Conservation (phyloP, 2,113 vertebrate genomes). For the Pangasianodon hypophthalmus region DNA sequence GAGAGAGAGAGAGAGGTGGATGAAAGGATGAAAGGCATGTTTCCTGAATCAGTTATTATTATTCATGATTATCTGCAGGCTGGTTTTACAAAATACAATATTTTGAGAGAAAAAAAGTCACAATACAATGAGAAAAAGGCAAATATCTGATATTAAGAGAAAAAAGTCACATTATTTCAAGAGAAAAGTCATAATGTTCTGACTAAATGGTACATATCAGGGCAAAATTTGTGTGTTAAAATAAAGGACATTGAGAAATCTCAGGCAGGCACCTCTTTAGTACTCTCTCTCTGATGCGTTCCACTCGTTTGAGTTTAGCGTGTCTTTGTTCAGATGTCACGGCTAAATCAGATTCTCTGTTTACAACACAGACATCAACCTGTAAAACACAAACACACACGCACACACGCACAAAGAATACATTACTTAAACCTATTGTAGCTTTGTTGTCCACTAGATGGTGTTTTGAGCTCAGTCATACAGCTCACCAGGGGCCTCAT, state of each 20-base stretch:
- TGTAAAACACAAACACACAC: not conserved
- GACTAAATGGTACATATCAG: not conserved
- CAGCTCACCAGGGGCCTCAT: not conserved
- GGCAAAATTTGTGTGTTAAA: constrained; percentile 1
- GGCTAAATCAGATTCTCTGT: constrained; percentile 49
- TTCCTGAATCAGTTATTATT: not conserved
- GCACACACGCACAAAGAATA: not conserved
- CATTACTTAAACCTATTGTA: not conserved
- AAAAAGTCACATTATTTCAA: not conserved
- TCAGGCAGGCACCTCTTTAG: constrained; percentile 66
- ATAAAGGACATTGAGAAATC: not conserved
- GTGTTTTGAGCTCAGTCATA: not conserved
- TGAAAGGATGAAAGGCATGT: not conserved
- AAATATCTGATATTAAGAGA: not conserved
- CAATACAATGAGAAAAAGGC: not conserved
- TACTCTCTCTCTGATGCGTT: constrained; percentile 71
- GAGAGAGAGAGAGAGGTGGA: constrained; percentile 12
- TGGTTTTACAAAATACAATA: not conserved
- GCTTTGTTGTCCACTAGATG: not conserved
- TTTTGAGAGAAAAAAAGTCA: not conserved
- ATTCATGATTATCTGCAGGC: not conserved
- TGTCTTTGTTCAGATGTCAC: constrained; percentile 69
- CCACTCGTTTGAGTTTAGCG: constrained; percentile 70
- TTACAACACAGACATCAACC: constrained; percentile 1
- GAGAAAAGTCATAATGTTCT: not conserved